Base-by-base conservation (phyloP, 2,888 invertebrate genomes). In the Gerris lacustris region DNA sequence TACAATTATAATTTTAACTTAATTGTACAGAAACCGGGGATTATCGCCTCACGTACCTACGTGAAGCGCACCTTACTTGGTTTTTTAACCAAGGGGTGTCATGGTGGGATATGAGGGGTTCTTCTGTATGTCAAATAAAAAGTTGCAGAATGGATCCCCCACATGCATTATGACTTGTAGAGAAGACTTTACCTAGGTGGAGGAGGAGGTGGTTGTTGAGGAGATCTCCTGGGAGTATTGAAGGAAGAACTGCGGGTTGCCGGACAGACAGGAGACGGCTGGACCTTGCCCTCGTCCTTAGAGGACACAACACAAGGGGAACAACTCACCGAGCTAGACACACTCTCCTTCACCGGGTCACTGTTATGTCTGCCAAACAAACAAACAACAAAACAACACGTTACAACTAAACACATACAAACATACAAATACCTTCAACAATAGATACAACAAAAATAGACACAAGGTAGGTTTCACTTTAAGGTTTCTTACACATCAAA, bases 291-390 rank as follows among this genome's bases (percentile, higher is more conserved):
- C 4, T 31, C 31, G 31, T 31, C 31, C 31, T 31, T 31, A 31
- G 31, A 31, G n/a, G 67, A 67, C 69, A 45, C 63, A 45, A 15
- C 64, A 55, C 45, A 64, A 66, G 44, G 64, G 44, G 5, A 17
- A 44, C 63, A 9, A 63, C 11, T 9, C 17, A 45, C 64, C 45
- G 80, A 78, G 6, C 78, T 78, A 72, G 80, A 79, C 44, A 80
- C 84, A 73, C 86, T 83, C 44, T 83, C 83, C 73, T 84, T 85
- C 79, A 86, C 86, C 9, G 86, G 86, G 80, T 88, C 88, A 77
- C 87, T 86, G 76, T 86, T 85, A 73, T 84, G 84, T 71, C 86
- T 82, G 75, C 82, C 68, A 69, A 64, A 69, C 4, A 67, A 55
- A 9, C 9, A 11, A 11, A 55, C 9, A 9, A 55, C 55, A 2